Evolutionary conservation across 2,797 vertebrate genomes (phyloP).

Genomic region (Decapterus maruadsi): DNA sequence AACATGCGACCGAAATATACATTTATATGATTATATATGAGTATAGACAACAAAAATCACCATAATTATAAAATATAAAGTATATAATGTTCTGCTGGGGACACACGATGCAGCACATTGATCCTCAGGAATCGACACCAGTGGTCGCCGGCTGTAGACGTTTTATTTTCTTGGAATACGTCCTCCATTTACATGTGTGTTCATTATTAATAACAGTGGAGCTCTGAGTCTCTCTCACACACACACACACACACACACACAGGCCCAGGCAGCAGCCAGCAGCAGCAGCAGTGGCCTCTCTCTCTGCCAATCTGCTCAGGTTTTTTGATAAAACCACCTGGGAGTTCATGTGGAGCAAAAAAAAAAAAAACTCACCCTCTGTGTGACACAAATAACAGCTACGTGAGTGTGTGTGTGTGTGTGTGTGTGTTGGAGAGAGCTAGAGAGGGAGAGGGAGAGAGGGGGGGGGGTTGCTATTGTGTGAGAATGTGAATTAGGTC

Average conservation of each 20-base stretch:
- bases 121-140: conserved; percentile 33
- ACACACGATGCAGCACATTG: conserved; percentile 17
- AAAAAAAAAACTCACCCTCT: conserved; percentile 71
- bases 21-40: too few relatives aligned
- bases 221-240: background rate
- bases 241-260: conserved; percentile 1
- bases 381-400: conserved; percentile 80
- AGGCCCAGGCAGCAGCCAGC: conserved; percentile 42
- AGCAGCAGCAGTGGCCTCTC: conserved; percentile 13
- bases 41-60: background rate
- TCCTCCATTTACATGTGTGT: conserved; percentile 55
- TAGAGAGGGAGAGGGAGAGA: conserved; percentile 5
- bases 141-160: background rate
- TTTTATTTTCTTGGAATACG: conserved; percentile 62
- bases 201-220: conserved; percentile 63
- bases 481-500: conserved; percentile 86
- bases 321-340: conserved; percentile 81
- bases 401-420: conserved; percentile 58
- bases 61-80: too few relatives aligned
- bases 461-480: conserved; percentile 76
- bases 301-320: conserved; percentile 75
- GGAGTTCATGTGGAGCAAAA: conserved; percentile 73
- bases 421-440: conserved; percentile 5
- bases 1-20: background rate
- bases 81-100: too few relatives aligned